Conservation (phyloP, 2,888 invertebrate genomes). For the Ametastegia equiseti region DNA sequence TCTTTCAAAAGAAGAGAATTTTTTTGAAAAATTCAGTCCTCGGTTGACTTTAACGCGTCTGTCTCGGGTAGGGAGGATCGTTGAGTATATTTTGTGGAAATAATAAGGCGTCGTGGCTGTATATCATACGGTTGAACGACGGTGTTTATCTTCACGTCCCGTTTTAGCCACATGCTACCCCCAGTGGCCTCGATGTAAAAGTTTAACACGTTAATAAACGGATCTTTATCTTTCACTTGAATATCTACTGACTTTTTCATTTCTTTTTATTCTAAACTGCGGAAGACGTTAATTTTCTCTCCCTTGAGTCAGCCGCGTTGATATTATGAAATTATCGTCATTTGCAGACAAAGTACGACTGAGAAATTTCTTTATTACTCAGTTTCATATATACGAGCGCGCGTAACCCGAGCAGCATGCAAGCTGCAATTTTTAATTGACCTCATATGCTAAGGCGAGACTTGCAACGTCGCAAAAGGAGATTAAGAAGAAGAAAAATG, state of each 20-base stretch:
- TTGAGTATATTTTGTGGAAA: constrained; percentile 24
- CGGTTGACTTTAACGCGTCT: too few species aligned
- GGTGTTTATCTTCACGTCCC: constrained; percentile 20
- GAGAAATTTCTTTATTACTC: neutral
- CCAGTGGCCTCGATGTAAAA: neutral
- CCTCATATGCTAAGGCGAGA: neutral
- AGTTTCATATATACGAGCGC: neutral
- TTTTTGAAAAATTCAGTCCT: too few species aligned
- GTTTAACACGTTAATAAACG: constrained; percentile 27
- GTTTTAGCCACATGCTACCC: constrained; percentile 12
- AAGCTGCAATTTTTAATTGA: neutral
- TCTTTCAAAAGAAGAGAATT: too few species aligned
- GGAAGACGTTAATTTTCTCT: too few species aligned
- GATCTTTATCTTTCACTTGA: neutral
- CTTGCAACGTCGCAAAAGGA: neutral
- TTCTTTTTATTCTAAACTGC: too few species aligned
- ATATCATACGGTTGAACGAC: constrained; percentile 34
- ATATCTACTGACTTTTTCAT: too few species aligned
- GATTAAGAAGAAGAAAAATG: neutral
- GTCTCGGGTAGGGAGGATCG: neutral
- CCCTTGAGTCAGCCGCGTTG: too few species aligned
- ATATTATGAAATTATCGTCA: too few species aligned
- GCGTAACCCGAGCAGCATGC: neutral
- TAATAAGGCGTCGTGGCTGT: constrained; percentile 14
- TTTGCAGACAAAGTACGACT: too few species aligned